phyloP scores from a whole-genome alignment of 2,888 invertebrate species.

The Catocala nupta region DNA sequence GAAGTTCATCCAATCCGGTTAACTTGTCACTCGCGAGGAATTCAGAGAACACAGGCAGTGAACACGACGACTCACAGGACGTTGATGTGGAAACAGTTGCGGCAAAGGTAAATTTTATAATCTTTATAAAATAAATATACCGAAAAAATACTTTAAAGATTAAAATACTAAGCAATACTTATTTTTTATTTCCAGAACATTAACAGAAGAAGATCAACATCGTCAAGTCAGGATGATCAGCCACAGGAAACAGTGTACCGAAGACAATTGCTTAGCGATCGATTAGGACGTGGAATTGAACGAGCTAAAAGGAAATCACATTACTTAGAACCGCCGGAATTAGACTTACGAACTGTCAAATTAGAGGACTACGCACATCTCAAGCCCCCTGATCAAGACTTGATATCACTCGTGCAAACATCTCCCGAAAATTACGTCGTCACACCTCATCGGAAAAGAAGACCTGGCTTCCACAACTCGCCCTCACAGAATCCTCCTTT shows the following conservation, averaged over 20 bases:
- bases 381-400: conserved; percentile 90
- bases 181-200: conserved; percentile 70
- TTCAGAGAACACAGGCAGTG: conserved; percentile 87
- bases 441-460: conserved; percentile 94
- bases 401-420: conserved; percentile 90
- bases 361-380: conserved; percentile 90
- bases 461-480: conserved; percentile 95
- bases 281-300: conserved; percentile 88
- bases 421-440: conserved; percentile 95
- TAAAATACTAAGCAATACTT: background rate
- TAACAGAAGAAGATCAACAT: conserved; percentile 81
- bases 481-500: conserved; percentile 96
- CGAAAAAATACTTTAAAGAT: background rate
- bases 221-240: conserved; percentile 84
- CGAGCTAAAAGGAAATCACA: conserved; percentile 89
- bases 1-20: conserved; percentile 93
- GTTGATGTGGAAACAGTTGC: conserved; percentile 86
- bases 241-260: conserved; percentile 87
- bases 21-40: conserved; percentile 90
- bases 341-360: conserved; percentile 89
- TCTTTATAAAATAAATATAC: background rate
- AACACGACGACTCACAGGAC: conserved; percentile 85
- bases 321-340: conserved; percentile 90
- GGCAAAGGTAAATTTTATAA: conserved; percentile 73
- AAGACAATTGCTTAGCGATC: conserved; percentile 88